Percentiles rank a stretch among this genome's conserved stretches.
These are phyloP conservation scores for Falco rusticolus DNA, from an alignment of 2,797 vertebrate genomes.

Conservation along the genomic window DNA sequence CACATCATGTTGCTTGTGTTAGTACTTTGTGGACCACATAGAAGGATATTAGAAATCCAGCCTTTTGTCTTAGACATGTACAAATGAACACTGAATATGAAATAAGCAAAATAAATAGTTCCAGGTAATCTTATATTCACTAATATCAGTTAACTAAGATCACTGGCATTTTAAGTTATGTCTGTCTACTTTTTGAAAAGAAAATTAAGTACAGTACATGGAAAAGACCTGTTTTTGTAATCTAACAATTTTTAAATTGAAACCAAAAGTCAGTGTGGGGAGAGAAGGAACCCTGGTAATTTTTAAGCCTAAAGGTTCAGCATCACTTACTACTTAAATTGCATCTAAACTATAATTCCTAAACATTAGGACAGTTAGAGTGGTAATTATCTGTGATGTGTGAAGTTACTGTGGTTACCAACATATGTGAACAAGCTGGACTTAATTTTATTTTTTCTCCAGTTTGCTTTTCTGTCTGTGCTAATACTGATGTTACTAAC, in stretches of 20 bases:
- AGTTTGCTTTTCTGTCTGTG: neutral
- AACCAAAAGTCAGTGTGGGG: neutral
- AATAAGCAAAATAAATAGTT: neutral
- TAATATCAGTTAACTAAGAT: neutral
- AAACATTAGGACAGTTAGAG: neutral
- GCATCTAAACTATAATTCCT: neutral
- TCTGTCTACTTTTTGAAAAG: no score
- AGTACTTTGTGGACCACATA: neutral
- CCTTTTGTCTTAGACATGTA: neutral
- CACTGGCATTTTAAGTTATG: neutral
- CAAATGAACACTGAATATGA: neutral
- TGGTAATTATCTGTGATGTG: neutral
- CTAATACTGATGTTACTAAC: neutral
- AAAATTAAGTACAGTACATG: neutral
- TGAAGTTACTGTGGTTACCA: neutral
- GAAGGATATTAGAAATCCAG: neutral
- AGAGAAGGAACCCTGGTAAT: neutral
- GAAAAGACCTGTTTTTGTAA: neutral
- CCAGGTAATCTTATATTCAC: neutral
- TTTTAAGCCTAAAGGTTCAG: neutral
- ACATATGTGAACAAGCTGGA: neutral
- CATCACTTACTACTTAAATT: neutral
- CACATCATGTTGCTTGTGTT: rapidly evolving
- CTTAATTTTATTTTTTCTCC: neutral
- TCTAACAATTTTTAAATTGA: neutral